Evolutionary conservation across 2,113 vertebrate genomes (phyloP).

Genomic region (Psittacula cyanocephala): DNA sequence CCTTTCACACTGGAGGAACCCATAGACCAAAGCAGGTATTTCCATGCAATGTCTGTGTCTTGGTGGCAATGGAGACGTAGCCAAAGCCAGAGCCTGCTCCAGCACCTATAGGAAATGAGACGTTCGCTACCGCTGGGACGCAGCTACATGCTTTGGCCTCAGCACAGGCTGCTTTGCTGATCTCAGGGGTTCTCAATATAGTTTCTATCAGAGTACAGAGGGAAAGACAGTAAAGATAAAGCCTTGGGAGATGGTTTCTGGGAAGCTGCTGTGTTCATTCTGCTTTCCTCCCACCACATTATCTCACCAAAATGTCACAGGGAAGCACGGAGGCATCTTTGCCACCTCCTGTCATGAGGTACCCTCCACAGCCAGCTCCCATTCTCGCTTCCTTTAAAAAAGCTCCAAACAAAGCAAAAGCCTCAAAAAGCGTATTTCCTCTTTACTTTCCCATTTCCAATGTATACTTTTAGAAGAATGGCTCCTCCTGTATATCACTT

Average conservation of each 20-base stretch:
- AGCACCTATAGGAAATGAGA: neutral
- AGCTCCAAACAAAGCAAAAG: fast-evolving
- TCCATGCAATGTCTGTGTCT: neutral
- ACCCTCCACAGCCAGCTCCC: neutral
- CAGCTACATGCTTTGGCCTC: neutral
- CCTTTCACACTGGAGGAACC: neutral
- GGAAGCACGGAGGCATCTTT: neutral
- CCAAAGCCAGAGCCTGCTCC: neutral
- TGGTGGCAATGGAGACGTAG: fast-evolving
- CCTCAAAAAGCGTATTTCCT: neutral
- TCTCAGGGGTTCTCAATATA: neutral
- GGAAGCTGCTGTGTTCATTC: neutral
- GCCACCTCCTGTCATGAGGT: neutral
- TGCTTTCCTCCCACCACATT: neutral
- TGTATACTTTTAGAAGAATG: neutral
- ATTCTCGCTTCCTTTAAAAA: neutral
- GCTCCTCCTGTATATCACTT: neutral
- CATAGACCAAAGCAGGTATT: neutral
- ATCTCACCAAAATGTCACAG: neutral
- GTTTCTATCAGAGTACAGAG: neutral
- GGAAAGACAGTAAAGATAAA: neutral
- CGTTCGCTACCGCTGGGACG: fast-evolving
- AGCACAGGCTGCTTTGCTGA: neutral
- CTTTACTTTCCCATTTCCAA: neutral
- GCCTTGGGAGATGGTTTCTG: neutral